These are phyloP conservation scores for Axis porcinus DNA, from an alignment of 2,113 vertebrate genomes.

Conservation along the genomic window DNA sequence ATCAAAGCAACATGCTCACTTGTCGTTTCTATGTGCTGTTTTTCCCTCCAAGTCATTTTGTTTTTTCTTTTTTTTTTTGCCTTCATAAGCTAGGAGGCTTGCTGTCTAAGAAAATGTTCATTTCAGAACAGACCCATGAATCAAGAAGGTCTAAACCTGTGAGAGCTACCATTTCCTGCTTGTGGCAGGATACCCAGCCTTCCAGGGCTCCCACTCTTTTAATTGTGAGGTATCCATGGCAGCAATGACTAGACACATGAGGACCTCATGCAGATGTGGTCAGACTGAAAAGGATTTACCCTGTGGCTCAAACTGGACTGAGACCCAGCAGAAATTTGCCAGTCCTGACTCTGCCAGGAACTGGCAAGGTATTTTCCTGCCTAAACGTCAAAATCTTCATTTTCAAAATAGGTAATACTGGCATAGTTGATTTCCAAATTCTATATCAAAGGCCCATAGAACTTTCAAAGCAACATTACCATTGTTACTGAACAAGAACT, in stretches of 20 bases:
- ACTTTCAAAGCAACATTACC: background rate
- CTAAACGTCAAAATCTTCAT: background rate
- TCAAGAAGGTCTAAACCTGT: background rate
- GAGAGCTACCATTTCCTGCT: background rate
- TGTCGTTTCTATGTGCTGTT: background rate
- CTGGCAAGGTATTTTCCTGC: background rate
- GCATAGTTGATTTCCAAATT: background rate
- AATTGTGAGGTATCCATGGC: background rate
- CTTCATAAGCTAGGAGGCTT: background rate
- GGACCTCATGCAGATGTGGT: background rate
- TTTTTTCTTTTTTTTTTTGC: background rate
- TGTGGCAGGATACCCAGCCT: background rate
- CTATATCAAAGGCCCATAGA: background rate
- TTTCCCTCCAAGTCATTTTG: background rate
- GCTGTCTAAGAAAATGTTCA: background rate
- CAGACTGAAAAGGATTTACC: background rate
- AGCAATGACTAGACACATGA: background rate
- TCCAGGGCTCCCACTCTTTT: background rate
- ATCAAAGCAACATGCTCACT: conserved; percentile 6
- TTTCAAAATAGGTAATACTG: background rate
- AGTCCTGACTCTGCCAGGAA: background rate
- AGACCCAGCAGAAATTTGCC: background rate
- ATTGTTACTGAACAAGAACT: background rate
- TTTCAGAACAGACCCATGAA: background rate
- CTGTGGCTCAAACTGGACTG: background rate